Evolutionary conservation across 2,113 vertebrate species (phyloP).

Genomic region (Penelope pileata): DNA sequence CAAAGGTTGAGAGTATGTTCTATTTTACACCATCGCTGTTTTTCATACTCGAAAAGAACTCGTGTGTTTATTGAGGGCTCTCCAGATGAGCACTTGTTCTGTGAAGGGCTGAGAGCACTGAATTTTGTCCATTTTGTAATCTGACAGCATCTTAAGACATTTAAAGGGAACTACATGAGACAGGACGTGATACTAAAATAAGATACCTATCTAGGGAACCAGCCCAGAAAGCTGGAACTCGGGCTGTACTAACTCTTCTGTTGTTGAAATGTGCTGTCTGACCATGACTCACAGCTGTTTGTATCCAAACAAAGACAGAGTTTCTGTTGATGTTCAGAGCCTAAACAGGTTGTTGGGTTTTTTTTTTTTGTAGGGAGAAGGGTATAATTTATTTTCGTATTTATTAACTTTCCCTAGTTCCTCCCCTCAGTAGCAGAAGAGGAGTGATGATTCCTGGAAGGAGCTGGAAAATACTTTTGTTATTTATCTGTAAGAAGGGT

Average conservation of each 20-base stretch:
- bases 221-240: not conserved
- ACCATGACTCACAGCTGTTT: not conserved
- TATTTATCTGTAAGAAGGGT: not conserved
- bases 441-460: not conserved
- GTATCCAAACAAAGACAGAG: not conserved
- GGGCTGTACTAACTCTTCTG: not conserved
- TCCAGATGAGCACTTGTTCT: not conserved
- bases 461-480: not conserved
- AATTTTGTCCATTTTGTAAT: not conserved
- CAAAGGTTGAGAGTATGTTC: not conserved
- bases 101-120: not conserved
- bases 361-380: not conserved
- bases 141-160: not conserved
- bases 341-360: not conserved
- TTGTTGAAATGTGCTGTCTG: not conserved
- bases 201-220: not conserved
- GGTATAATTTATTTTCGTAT: slow-evolving; percentile 61
- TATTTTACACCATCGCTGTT: not conserved
- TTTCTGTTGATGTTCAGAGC: slow-evolving; percentile 10
- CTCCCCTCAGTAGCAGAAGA: not conserved
- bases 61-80: not conserved
- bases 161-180: not conserved
- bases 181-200: not conserved
- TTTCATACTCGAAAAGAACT: not conserved
- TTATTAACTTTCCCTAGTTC: slow-evolving; percentile 42